These are phyloP conservation scores for Phoebastria nigripes DNA, from an alignment of 2,797 vertebrate genomes.

Conservation along the genomic window DNA sequence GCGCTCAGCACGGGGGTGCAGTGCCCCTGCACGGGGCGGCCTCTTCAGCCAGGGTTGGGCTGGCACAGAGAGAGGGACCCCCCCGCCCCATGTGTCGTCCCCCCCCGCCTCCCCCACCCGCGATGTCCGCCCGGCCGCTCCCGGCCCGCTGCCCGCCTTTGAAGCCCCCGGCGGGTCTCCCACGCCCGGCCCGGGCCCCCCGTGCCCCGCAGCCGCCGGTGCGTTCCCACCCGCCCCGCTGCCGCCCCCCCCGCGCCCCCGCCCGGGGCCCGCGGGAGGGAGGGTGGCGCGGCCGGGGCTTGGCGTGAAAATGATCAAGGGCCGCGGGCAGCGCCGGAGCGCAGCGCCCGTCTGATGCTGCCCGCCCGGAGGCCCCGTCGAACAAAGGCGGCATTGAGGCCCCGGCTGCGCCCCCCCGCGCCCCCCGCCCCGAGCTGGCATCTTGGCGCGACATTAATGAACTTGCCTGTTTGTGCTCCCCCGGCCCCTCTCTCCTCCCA, in stretches of 20 bases:
- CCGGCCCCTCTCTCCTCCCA: slow-evolving; percentile 58
- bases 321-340: slow-evolving; percentile 42
- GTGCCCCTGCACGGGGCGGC: not conserved
- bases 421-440: slow-evolving; percentile 54
- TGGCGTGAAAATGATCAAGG: slow-evolving; percentile 63
- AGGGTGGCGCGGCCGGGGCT: slow-evolving; percentile 24
- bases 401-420: slow-evolving; percentile 45
- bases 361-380: slow-evolving; percentile 54
- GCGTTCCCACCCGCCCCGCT: not conserved
- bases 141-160: not conserved
- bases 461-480: slow-evolving; percentile 89
- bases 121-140: not conserved
- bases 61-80: not conserved
- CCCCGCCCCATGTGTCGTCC: not conserved
- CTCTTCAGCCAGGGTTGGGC: not conserved
- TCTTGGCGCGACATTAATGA: slow-evolving; percentile 86
- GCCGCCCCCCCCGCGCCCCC: not conserved
- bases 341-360: slow-evolving; percentile 57
- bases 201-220: not conserved
- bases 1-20: not conserved
- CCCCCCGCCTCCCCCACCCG: not conserved
- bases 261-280: slow-evolving; percentile 69
- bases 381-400: slow-evolving; percentile 52
- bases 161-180: not conserved
- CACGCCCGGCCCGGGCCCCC: not conserved